Evolutionary conservation across 1,140 invertebrate species (phyloP), one percentile per base, ranked within the genome.

Genomic region (Hesperophylax magnus): DNA sequence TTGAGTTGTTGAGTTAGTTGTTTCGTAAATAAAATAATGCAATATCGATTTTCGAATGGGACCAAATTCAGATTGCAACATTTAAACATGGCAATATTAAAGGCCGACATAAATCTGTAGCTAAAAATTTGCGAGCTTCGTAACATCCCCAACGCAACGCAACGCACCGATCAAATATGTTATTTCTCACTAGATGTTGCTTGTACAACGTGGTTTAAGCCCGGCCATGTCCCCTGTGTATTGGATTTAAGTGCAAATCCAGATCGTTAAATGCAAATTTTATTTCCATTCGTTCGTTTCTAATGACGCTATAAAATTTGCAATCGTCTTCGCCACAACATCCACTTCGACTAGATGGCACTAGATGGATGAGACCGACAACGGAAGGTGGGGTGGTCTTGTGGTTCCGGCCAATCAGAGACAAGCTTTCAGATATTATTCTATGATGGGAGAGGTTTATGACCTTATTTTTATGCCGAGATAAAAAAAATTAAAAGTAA

Each of bases 261-360:
- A 31, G 47, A 78, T 84, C 82, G 82, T 81, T 84, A 81, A 77
- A 84, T 84, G 79, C 74, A 84, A 84, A 84, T 84, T 83, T 81
- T 80, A 79, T 80, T 81, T 77, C 77, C 79, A 71, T 83, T 80
- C 79, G 69, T 81, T 77, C 71, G 77, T 77, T 63, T 81, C 79
- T 84, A 84, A 84, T 80, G 82, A 84, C 75, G 71, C 78, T 24
- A 81, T 84, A 79, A 84, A 81, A 83, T 83, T 83, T 83, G 79
- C 79, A 83, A 83, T 58, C 61, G 72, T 76, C 72, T 76, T 56
- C 27, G 72, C 56, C 52, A 67, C 60, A 52, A n/a, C 39, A 47
- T 47, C 39, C 39, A 47, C 39, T 47, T 47, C 39, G 9, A 47
- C 39, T 47, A 47, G 39, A 47, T 31, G 74, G 52, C 17, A 11